phyloP scores from a whole-genome alignment of 2,797 vertebrate species.

The Danionella dracula region DNA sequence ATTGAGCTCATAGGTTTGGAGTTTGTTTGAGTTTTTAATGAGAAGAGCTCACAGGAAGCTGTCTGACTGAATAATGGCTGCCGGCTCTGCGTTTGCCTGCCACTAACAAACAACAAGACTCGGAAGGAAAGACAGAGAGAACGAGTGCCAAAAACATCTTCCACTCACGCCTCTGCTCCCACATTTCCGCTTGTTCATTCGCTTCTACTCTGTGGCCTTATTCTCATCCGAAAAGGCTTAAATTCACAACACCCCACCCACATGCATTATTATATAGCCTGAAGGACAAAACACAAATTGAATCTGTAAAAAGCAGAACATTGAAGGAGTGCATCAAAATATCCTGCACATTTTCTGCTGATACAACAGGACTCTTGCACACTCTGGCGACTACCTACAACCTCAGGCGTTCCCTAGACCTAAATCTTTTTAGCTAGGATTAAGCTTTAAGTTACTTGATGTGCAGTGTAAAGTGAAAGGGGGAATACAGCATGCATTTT shows the following conservation, averaged over 20 bases:
- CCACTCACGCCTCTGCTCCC: slow-evolving; percentile 10
- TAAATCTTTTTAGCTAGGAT: not conserved
- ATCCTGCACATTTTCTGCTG: slow-evolving; percentile 58
- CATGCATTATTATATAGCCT: slow-evolving; percentile 58
- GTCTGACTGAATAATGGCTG: slow-evolving; percentile 62
- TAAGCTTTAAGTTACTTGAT: slow-evolving; percentile 50
- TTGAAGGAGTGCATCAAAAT: slow-evolving; percentile 63
- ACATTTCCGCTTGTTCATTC: slow-evolving; percentile 35
- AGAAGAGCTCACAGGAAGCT: slow-evolving; percentile 60
- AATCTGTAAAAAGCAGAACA: slow-evolving; percentile 70
- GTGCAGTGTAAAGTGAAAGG: slow-evolving; percentile 65
- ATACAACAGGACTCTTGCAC: slow-evolving; percentile 65
- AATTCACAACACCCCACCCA: slow-evolving; percentile 18
- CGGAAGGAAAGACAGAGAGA: slow-evolving; percentile 50
- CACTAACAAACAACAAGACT: slow-evolving; percentile 55
- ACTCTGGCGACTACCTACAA: slow-evolving; percentile 37
- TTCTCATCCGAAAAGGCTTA: slow-evolving; percentile 18
- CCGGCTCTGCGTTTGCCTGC: slow-evolving; percentile 54
- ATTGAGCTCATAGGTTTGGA: slow-evolving; percentile 51
- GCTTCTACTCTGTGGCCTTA: slow-evolving; percentile 9
- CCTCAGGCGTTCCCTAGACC: slow-evolving; percentile 18
- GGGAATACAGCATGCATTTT: slow-evolving; percentile 63
- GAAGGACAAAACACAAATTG: slow-evolving; percentile 72
- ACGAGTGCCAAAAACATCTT: slow-evolving; percentile 34
- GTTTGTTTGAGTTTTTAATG: slow-evolving; percentile 60